Evolutionary conservation across 2,113 vertebrate genomes (phyloP), one percentile per base, ranked within the genome.

Genomic region (Cricetomys ansorgei): DNA sequence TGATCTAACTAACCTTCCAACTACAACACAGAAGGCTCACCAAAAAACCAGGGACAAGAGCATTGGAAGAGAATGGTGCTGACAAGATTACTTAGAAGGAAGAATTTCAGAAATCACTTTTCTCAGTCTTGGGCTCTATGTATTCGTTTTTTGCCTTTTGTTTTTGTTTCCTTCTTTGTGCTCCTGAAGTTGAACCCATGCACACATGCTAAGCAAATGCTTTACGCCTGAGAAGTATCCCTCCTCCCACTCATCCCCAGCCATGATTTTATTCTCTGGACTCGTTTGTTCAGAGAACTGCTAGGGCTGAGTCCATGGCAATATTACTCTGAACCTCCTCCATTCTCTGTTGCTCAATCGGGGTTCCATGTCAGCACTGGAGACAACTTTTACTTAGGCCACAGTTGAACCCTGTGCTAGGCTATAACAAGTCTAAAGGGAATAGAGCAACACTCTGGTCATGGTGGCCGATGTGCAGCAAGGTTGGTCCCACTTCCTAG

Each of bases 281-380:
- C 15, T 53, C 12, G 9, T 50, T 10, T 27, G 25, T 4, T 7
- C 21, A 0, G 7, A 5, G 29, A 77, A 40, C 0, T n/a, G 4
- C 25, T 21, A 16, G 31, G 34, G 5, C 53, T 31, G 23, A 45
- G 13, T 29, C 57, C 6, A n/a, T 6, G 6, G 40, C 7, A 69
- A 34, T 57, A n/a, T 48, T 40, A 88, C 75, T 88, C 53, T 53
- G 40, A 72, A 48, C 25, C 15, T 1, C 9, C 17, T n/a, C 40
- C 40, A 53, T 43, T 77, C 34, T 45, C 5, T 13, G 11, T 48
- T 29, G 3, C 40, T 85, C 45, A 50, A 3, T 31, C 5, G 37
- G 8, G 48, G 48, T 13, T 73, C 59, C 37, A 21, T 83, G 69
- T 50, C 69, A 88, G 45, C 0, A 7, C 48, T 53, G 40, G 13